A percentile compares a stretch with the other conserved stretches of the same genome.
Evolutionary conservation across 2,113 vertebrate species (phyloP).

Genomic region (Galemys pyrenaicus): DNA sequence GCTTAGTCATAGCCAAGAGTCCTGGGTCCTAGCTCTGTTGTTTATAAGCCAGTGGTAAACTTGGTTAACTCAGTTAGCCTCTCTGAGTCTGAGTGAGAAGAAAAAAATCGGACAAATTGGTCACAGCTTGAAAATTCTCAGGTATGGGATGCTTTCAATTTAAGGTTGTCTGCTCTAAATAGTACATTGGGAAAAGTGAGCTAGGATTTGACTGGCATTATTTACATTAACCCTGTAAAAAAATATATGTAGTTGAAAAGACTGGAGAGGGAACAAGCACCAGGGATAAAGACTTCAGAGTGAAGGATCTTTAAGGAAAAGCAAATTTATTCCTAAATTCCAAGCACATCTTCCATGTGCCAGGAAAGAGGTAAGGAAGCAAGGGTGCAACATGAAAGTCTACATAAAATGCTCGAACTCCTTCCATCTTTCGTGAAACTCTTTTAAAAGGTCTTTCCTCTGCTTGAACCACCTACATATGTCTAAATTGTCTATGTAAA

Average conservation of each 20-base stretch:
- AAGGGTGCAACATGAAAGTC: not conserved
- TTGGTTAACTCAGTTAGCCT: not conserved
- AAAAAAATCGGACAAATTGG: not conserved
- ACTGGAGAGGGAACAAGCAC: not conserved
- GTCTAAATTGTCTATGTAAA: not conserved
- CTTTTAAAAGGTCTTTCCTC: not conserved
- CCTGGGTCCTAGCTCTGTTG: not conserved
- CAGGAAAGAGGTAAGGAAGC: not conserved
- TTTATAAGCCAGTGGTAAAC: not conserved
- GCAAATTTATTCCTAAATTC: not conserved
- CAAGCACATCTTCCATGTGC: not conserved
- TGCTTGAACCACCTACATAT: not conserved
- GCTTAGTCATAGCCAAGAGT: not conserved
- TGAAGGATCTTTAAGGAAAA: constrained; percentile 13
- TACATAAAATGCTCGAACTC: not conserved
- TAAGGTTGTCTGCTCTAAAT: not conserved
- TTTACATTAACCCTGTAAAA: constrained; percentile 5
- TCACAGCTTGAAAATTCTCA: not conserved
- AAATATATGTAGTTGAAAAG: not conserved
- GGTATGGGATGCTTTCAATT: not conserved
- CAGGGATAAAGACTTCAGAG: not conserved
- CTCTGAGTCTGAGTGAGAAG: not conserved
- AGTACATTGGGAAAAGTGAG: not conserved
- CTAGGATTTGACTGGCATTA: not conserved
- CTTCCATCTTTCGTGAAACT: not conserved